Conservation (phyloP, 2,113 vertebrate species). For the Dendrocopos noguchii region DNA sequence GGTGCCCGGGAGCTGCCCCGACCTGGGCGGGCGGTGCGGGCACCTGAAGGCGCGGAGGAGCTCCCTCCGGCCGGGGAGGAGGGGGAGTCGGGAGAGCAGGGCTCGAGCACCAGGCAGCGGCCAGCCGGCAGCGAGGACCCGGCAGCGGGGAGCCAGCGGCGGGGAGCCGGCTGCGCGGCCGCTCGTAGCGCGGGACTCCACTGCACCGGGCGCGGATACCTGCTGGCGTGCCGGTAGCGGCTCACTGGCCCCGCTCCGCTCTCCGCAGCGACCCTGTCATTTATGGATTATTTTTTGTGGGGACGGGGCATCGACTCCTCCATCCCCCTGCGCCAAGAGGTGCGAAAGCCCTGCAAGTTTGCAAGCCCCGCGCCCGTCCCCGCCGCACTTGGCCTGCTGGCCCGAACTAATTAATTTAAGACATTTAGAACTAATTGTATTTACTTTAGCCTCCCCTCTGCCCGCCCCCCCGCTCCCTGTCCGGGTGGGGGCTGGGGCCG, state of each 20-base stretch:
- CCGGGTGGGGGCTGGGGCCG: neutral
- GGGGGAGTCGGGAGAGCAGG: neutral
- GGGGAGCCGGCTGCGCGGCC: neutral
- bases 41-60: neutral
- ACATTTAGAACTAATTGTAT: conserved; percentile 37
- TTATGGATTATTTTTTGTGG: neutral
- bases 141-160: neutral
- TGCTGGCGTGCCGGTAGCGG: neutral
- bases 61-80: neutral
- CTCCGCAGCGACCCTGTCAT: neutral
- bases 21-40: neutral
- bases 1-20: neutral
- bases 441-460: conserved; percentile 25
- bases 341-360: neutral
- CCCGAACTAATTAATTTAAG: conserved; percentile 42
- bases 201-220: neutral
- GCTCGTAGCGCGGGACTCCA: neutral
- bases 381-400: neutral
- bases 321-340: neutral
- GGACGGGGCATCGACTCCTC: neutral
- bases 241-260: neutral
- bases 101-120: neutral
- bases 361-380: neutral
- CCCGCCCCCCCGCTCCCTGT: neutral
- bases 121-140: neutral